phyloP scores from a whole-genome alignment of 2,113 vertebrate genomes.

The Prunella himalayana region DNA sequence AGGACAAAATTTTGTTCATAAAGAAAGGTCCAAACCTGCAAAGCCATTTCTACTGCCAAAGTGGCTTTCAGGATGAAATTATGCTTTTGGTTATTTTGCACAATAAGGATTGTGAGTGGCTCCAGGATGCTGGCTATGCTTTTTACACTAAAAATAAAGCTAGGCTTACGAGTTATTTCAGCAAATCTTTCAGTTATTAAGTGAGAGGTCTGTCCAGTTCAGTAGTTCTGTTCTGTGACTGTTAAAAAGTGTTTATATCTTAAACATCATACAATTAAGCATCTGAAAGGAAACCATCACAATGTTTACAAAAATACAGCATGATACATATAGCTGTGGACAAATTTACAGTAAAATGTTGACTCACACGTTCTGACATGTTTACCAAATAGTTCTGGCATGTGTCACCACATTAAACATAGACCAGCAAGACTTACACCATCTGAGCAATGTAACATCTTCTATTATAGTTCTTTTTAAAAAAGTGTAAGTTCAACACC shows the following conservation, averaged over 20 bases:
- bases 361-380: constrained; percentile 63
- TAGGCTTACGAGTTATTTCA: background rate
- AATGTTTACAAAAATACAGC: constrained; percentile 71
- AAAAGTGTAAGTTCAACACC: constrained; percentile 57
- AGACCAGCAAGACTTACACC: constrained; percentile 64
- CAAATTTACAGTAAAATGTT: constrained; percentile 64
- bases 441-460: constrained; percentile 63
- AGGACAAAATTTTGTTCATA: background rate
- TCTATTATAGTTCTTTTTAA: constrained; percentile 51
- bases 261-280: constrained; percentile 40
- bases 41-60: background rate
- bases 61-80: background rate
- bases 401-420: constrained; percentile 67
- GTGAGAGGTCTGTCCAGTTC: background rate
- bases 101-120: background rate
- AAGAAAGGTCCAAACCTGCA: constrained; percentile 1
- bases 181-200: constrained; percentile 5
- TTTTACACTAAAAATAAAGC: constrained; percentile 34
- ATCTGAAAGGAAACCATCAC: constrained; percentile 64
- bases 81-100: constrained; percentile 24
- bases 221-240: constrained; percentile 22
- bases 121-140: background rate
- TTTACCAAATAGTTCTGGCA: constrained; percentile 68
- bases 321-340: constrained; percentile 50
- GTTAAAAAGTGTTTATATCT: constrained; percentile 40